Conservation (phyloP, 2,888 invertebrate species). For the Polylopha cassiicola region DNA sequence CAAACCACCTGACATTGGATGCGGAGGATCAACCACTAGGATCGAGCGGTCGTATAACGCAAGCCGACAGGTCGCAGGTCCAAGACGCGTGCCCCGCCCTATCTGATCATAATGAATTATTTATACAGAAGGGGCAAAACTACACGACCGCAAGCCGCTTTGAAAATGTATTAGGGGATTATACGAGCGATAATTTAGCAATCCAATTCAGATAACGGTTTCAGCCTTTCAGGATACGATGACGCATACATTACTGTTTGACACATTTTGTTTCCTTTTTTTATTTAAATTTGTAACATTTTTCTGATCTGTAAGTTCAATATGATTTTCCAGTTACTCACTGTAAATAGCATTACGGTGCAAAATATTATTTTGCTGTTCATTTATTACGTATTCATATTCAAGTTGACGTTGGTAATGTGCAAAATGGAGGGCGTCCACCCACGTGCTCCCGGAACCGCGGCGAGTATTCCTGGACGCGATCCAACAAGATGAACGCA, state of each 20-base stretch:
- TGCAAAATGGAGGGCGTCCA: conserved; percentile 37
- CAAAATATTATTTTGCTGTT: no score
- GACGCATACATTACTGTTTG: no score
- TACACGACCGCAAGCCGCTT: conserved; percentile 21
- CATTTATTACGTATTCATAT: no score
- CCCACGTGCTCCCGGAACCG: conserved; percentile 51
- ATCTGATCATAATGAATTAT: conserved; percentile 52
- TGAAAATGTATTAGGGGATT: conserved; percentile 20
- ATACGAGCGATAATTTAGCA: conserved; percentile 20
- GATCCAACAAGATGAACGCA: conserved; percentile 57
- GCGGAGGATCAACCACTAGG: conserved; percentile 30
- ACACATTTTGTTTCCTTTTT: no score
- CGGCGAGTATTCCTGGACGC: conserved; percentile 49
- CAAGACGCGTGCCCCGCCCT: conserved; percentile 32
- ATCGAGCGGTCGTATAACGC: conserved; percentile 38
- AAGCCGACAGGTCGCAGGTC: conserved; percentile 34
- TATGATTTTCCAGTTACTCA: no score
- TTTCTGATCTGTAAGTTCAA: no score
- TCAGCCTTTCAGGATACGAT: no score
- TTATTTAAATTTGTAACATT: no score
- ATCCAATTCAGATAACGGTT: conserved; percentile 19
- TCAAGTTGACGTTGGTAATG: conserved; percentile 42
- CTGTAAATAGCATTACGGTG: no score
- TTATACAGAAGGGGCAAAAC: conserved; percentile 38
- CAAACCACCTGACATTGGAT: conserved; percentile 39